phyloP scores from a whole-genome alignment of 2,888 invertebrate species.

The Drosophila fulvimacula region DNA sequence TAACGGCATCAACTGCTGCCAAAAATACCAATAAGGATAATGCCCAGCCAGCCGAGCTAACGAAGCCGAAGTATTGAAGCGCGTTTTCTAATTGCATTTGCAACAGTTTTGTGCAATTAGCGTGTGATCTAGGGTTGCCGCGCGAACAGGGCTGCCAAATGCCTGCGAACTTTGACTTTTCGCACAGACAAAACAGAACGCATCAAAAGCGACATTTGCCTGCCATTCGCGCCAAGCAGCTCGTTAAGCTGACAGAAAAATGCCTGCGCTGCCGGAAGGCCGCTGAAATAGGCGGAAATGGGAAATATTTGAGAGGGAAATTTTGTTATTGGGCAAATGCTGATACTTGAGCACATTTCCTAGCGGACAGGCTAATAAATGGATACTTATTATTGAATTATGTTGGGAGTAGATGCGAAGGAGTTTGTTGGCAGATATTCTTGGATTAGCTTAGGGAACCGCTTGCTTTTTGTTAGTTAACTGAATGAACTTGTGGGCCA shows the following conservation, averaged over 20 bases:
- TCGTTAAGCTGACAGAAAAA: slow-evolving; percentile 1
- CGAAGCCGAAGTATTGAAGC: slow-evolving; percentile 12
- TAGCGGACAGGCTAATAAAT: background rate
- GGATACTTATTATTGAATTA: background rate
- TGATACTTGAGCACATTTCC: background rate
- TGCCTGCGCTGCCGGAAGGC: slow-evolving; percentile 5
- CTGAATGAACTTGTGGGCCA: background rate
- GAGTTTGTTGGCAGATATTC: background rate
- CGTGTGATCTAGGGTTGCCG: slow-evolving; percentile 33
- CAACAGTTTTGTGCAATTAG: slow-evolving; percentile 67
- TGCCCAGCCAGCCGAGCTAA: slow-evolving; percentile 29
- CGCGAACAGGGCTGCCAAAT: slow-evolving; percentile 1
- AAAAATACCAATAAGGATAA: slow-evolving; percentile 64
- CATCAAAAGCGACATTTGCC: slow-evolving; percentile 26
- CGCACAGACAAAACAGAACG: slow-evolving; percentile 5
- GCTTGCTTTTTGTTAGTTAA: background rate
- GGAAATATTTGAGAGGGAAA: slow-evolving; percentile 4
- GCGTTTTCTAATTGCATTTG: slow-evolving; percentile 64
- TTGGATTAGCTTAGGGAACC: background rate
- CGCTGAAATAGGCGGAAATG: slow-evolving; percentile 16
- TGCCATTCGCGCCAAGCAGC: slow-evolving; percentile 17
- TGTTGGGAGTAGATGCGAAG: too few relatives aligned
- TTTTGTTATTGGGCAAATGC: slow-evolving; percentile 1
- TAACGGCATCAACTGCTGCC: slow-evolving; percentile 24
- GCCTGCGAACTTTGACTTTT: slow-evolving; percentile 34